A percentile compares a stretch with the other conserved stretches of the same genome.
These are phyloP conservation scores for Rhagoletis pomonella DNA, from an alignment of 1,140 invertebrate genomes.

Conservation along the genomic window DNA sequence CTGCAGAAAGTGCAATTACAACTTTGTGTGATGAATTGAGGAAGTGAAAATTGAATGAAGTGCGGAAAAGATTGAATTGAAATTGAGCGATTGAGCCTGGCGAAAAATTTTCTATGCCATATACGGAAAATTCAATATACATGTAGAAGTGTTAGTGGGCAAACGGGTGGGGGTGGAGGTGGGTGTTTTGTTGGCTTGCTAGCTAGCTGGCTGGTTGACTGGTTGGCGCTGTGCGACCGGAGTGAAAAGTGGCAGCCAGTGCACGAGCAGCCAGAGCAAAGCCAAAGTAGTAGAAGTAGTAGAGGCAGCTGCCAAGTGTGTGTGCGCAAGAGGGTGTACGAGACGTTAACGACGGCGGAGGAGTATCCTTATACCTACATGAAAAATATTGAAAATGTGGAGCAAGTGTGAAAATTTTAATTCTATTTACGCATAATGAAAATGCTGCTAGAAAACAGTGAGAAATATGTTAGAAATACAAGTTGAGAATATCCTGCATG, in stretches of 20 bases:
- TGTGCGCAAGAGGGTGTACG: constrained; percentile 55
- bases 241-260: constrained; percentile 35
- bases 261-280: constrained; percentile 30
- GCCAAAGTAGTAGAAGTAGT: constrained; percentile 34
- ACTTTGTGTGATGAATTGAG: constrained; percentile 16
- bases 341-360: constrained; percentile 49
- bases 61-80: constrained; percentile 49
- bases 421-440: constrained; percentile 18
- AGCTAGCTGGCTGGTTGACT: neutral
- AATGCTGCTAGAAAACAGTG: neutral
- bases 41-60: neutral
- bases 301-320: constrained; percentile 29
- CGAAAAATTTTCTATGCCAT: constrained; percentile 53
- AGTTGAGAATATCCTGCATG: neutral
- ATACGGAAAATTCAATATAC: constrained; percentile 59
- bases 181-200: neutral
- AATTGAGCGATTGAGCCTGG: constrained; percentile 12
- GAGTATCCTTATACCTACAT: constrained; percentile 59
- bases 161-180: constrained; percentile 47
- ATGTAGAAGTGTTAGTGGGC: constrained; percentile 55
- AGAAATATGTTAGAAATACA: neutral
- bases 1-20: neutral
- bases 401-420: constrained; percentile 57
- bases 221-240: constrained; percentile 15
- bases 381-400: constrained; percentile 56